Base-by-base conservation (phyloP, 2,113 vertebrate species). In the Lepus europaeus region DNA sequence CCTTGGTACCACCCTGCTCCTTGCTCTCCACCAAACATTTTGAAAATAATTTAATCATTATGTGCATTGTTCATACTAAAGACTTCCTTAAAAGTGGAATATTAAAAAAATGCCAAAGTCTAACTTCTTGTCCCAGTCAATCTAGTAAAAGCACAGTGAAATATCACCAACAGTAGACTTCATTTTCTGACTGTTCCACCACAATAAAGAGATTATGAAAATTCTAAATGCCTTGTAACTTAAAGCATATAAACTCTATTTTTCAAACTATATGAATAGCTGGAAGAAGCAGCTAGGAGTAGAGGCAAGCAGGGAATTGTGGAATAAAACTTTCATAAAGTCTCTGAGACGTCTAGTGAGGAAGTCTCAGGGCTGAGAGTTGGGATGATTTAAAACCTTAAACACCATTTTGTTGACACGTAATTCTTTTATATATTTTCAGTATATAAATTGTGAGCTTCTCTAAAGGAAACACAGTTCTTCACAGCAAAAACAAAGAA, bases 371-470 rank as follows among this genome's bases (percentile, higher is more conserved):
- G 79, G 95, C 87, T 98, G 97, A 97, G 97, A 98, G 97, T 96
- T 97, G 90, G 95, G 96, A 97, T 90, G 97, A 98, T 98, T 98
- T 98, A 98, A 98, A 98, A 97, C 93, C 97, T 97, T 97, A 98
- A 98, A 97, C 95, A 96, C 95, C 96, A 97, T 97, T 98, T 98
- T 98, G 96, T 98, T 98, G 97, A 96, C 97, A 98, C 93, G 98
- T 97, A 98, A 98, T 98, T 97, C 97, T 97, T 97, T 97, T 95
- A 96, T 93, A 93, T 80, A 97, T 95, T 89, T 97, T 95, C n/a
- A 76, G 97, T 96, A 93, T 98, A 97, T 98, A 97, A 95, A 95
- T 96, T 96, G 96, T 89, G 90, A 97, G 91, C 73, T 97, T 81
- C 83, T 97, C 96, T 87, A 97, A 97, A 97, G 92, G 92, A 97